A percentile compares a stretch with the other conserved stretches of the same genome.
These are phyloP conservation scores for Mirounga angustirostris DNA, from an alignment of 2,113 vertebrate species.

Conservation along the genomic window DNA sequence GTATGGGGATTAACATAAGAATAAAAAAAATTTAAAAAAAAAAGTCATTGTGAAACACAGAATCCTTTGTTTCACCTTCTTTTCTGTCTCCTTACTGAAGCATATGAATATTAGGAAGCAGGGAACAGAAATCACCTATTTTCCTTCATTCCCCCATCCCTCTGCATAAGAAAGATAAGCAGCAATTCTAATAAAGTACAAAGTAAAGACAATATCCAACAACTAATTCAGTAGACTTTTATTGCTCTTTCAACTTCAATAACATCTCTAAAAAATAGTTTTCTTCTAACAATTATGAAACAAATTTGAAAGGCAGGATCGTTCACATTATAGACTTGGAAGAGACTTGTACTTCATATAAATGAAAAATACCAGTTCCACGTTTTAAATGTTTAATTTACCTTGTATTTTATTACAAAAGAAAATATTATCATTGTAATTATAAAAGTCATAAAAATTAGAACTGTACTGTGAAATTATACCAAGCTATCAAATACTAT, in stretches of 20 bases:
- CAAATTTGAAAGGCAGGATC: constrained; percentile 86
- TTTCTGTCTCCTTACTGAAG: neutral
- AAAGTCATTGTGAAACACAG: neutral
- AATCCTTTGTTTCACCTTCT: neutral
- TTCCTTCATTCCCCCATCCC: neutral
- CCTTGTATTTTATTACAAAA: constrained; percentile 87
- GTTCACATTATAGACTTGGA: constrained; percentile 84
- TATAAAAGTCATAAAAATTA: constrained; percentile 89
- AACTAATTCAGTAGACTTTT: constrained; percentile 87
- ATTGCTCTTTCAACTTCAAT: constrained; percentile 93
- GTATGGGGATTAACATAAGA: too few species aligned
- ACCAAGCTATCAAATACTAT: constrained; percentile 84
- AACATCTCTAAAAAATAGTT: constrained; percentile 91
- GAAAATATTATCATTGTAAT: constrained; percentile 81
- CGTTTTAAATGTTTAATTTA: constrained; percentile 81
- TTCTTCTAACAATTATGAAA: constrained; percentile 85
- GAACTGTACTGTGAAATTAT: constrained; percentile 82
- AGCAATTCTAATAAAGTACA: neutral
- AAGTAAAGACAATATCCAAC: constrained; percentile 24
- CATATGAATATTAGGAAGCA: neutral
- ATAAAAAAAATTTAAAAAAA: neutral
- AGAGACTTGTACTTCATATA: constrained; percentile 79
- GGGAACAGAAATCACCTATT: neutral
- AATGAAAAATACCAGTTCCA: constrained; percentile 83
- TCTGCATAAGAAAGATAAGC: neutral